Percentiles rank a stretch among this genome's conserved stretches.
Evolutionary conservation across 2,888 invertebrate species (phyloP).

Genomic region (Zhuqinia jingwanae): DNA sequence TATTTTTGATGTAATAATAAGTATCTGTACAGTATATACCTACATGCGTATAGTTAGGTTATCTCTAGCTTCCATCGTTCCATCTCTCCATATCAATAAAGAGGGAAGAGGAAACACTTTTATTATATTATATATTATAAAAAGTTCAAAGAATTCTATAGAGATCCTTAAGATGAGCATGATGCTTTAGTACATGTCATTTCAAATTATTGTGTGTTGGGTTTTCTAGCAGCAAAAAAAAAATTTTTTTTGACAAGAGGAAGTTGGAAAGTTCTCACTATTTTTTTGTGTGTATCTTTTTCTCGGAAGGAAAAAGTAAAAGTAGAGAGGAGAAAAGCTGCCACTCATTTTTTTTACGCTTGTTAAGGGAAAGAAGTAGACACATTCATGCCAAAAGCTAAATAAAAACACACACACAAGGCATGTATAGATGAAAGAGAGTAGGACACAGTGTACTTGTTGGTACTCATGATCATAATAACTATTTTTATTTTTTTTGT

Average conservation of each 20-base stretch:
- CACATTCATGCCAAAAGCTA: neutral
- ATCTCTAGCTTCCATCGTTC: too few relatives aligned
- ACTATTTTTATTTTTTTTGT: neutral
- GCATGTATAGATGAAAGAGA: constrained; percentile 27
- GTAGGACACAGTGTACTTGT: too few relatives aligned
- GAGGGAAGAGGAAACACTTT: neutral
- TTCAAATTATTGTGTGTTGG: too few relatives aligned
- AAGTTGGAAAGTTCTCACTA: neutral
- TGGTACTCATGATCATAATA: neutral
- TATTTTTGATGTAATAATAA: too few relatives aligned
- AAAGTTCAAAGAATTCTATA: too few relatives aligned
- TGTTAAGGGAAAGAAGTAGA: neutral
- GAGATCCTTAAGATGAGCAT: neutral
- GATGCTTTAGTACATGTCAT: constrained; percentile 19
- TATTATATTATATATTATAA: too few relatives aligned
- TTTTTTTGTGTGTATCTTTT: neutral
- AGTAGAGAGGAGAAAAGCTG: neutral
- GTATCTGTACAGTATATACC: too few relatives aligned
- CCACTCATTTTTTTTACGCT: neutral
- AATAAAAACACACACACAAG: neutral
- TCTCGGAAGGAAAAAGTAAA: neutral
- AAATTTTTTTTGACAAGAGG: neutral
- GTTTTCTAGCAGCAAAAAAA: too few relatives aligned
- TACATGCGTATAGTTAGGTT: too few relatives aligned
- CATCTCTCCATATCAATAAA: neutral